Conservation (phyloP, 2,797 vertebrate genomes). For the Phoebastria nigripes region DNA sequence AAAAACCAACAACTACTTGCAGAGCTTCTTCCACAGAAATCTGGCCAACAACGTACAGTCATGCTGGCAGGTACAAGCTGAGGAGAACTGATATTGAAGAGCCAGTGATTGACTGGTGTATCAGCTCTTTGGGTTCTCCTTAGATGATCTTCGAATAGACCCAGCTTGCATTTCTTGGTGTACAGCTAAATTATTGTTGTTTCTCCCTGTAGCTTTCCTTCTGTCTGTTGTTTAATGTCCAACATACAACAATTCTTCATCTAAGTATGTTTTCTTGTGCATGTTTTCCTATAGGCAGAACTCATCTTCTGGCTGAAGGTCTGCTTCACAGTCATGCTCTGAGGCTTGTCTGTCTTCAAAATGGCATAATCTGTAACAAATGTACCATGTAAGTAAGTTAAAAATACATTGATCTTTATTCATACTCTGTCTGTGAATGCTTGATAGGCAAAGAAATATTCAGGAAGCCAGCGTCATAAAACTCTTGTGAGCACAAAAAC, state of each 20-base stretch:
- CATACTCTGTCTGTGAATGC: background rate
- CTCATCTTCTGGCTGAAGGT: background rate
- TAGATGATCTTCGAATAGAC: background rate
- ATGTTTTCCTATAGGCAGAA: background rate
- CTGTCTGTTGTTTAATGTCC: background rate
- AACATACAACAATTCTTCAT: background rate
- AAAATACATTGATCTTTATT: slow-evolving; percentile 40
- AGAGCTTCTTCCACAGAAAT: background rate
- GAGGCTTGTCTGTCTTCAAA: background rate
- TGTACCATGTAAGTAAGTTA: slow-evolving; percentile 32
- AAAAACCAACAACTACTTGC: background rate
- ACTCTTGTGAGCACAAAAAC: background rate
- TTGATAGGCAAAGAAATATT: slow-evolving; percentile 1
- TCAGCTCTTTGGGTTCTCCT: background rate
- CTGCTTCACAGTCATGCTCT: background rate
- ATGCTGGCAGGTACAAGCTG: background rate
- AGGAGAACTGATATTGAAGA: background rate
- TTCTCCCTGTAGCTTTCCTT: background rate
- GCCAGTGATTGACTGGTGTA: background rate
- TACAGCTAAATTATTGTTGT: background rate
- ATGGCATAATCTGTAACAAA: slow-evolving; percentile 24
- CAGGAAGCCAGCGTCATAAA: background rate
- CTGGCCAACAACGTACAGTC: background rate
- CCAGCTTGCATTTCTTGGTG: background rate
- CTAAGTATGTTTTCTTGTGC: background rate